A percentile compares a stretch with the other conserved stretches of the same genome.
Conservation (phyloP, 2,113 vertebrate species). For the Marcusenius ussheri region DNA sequence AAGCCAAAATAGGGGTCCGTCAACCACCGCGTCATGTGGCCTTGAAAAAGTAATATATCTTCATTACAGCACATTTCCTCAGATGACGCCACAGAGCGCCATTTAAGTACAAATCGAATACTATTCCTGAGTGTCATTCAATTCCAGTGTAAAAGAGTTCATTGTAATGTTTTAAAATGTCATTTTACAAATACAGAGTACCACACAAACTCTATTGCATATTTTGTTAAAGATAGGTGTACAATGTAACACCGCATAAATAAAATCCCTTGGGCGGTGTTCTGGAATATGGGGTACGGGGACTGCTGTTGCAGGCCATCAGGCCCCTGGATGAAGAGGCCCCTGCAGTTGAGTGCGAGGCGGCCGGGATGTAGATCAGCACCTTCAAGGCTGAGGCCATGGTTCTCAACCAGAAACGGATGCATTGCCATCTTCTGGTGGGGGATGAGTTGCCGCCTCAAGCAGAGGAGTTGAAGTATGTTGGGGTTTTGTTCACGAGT, state of each 20-base stretch:
- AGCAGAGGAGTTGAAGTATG: not conserved
- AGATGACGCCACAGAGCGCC: not conserved
- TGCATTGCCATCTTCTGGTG: not conserved
- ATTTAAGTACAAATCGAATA: not conserved
- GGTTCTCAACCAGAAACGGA: not conserved
- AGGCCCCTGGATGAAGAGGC: not conserved
- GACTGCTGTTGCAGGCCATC: not conserved
- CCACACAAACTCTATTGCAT: not conserved
- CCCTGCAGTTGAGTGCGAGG: not conserved
- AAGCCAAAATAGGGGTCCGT: not conserved
- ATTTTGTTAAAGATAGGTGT: not conserved
- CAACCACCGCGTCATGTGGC: not conserved
- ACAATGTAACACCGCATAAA: not conserved
- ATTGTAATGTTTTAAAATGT: not conserved
- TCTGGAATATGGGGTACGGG: not conserved
- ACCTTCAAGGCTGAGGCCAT: not conserved
- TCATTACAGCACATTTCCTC: not conserved
- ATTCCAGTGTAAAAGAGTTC: not conserved
- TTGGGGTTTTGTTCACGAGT: not conserved
- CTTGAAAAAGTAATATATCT: not conserved
- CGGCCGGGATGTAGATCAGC: not conserved
- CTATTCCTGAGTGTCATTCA: not conserved
- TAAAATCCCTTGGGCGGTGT: not conserved
- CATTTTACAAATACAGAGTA: not conserved
- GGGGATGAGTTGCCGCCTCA: not conserved